These are phyloP conservation scores for Drosophila falleni DNA, from an alignment of 2,888 invertebrate genomes.

Conservation along the genomic window DNA sequence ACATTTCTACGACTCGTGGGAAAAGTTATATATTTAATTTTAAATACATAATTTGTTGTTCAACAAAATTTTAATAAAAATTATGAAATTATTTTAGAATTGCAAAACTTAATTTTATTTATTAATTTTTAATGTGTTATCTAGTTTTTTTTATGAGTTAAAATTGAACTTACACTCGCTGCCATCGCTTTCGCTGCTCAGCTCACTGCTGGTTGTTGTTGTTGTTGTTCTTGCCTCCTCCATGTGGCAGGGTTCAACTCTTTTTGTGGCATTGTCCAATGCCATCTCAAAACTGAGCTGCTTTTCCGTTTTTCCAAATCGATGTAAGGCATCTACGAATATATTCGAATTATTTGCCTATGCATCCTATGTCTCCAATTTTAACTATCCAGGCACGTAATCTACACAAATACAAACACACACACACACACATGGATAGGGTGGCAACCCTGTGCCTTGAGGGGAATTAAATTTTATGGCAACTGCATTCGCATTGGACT, in stretches of 20 bases:
- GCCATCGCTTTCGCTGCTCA: conserved; percentile 35
- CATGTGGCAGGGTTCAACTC: conserved; percentile 7
- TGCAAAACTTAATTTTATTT: too few species aligned
- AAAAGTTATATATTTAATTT: too few species aligned
- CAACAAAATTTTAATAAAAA: too few species aligned
- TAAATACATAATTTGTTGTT: too few species aligned
- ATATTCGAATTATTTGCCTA: conserved; percentile 41
- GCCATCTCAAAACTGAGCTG: conserved; percentile 27
- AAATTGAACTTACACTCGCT: conserved; percentile 25
- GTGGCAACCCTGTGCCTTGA: conserved; percentile 5
- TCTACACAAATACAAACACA: conserved; percentile 7
- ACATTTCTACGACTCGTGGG: too few species aligned
- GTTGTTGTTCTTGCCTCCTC: background rate
- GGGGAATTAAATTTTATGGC: conserved; percentile 76
- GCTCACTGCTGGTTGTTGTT: conserved; percentile 17
- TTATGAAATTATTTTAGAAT: too few species aligned
- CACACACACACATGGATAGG: background rate
- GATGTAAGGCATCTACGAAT: conserved; percentile 10
- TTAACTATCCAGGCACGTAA: conserved; percentile 34
- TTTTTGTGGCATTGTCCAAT: conserved; percentile 20
- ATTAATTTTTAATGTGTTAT: too few species aligned
- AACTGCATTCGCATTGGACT: conserved; percentile 66
- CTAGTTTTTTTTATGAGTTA: too few species aligned
- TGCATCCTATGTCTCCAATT: conserved; percentile 27
- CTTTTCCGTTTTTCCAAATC: background rate